Percentiles rank a stretch among this genome's conserved stretches.
phyloP scores from a whole-genome alignment of 2,797 vertebrate genomes.

The Odontamblyopus rebecca region DNA sequence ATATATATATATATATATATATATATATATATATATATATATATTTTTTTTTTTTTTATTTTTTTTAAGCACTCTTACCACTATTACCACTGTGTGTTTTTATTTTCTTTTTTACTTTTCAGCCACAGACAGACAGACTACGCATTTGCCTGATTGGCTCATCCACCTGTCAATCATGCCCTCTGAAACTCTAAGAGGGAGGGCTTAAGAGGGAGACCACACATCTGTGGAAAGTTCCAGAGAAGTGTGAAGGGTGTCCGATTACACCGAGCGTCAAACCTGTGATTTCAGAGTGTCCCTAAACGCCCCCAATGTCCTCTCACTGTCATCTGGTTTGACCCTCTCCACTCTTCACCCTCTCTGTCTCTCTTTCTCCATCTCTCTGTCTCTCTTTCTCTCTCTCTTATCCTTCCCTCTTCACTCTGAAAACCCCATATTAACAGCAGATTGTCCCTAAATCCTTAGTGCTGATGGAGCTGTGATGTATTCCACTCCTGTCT shows the following conservation, averaged over 20 bases:
- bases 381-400: not conserved
- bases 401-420: conserved; percentile 5
- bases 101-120: too few relatives aligned
- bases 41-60: too few relatives aligned
- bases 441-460: conserved; percentile 52
- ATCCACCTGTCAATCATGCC: too few relatives aligned
- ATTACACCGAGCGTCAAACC: not conserved
- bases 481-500: conserved; percentile 46
- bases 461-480: conserved; percentile 32
- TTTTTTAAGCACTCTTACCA: too few relatives aligned
- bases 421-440: conserved; percentile 57
- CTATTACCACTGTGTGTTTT: too few relatives aligned
- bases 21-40: too few relatives aligned
- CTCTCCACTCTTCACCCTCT: conserved; percentile 23
- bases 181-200: too few relatives aligned
- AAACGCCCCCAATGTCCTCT: conserved; percentile 3
- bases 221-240: too few relatives aligned
- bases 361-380: conserved; percentile 26
- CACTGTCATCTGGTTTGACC: conserved; percentile 32
- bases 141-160: too few relatives aligned
- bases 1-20: too few relatives aligned
- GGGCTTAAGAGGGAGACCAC: too few relatives aligned
- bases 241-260: not conserved
- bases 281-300: not conserved
- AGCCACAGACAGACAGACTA: too few relatives aligned